Evolutionary conservation across 2,797 vertebrate genomes (phyloP).

Genomic region (Eulemur mongoz): DNA sequence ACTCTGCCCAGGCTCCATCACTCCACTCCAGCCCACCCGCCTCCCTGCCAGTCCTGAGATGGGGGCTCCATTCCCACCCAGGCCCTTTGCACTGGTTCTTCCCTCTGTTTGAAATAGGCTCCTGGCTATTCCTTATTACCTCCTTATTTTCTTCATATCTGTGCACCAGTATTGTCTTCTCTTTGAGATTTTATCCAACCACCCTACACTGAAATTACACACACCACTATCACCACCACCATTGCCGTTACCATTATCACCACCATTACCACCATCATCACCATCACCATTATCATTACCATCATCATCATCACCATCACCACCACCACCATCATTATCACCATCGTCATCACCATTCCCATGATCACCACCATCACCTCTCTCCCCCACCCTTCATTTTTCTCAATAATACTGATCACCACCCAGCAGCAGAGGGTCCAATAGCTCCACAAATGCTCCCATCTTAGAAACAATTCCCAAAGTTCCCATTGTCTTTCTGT

Average conservation of each 20-base stretch:
- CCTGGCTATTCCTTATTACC: neutral
- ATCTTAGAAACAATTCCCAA: neutral
- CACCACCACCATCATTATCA: accelerated
- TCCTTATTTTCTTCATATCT: neutral
- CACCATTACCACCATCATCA: neutral
- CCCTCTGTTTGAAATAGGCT: neutral
- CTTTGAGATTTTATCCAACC: neutral
- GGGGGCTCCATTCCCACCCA: neutral
- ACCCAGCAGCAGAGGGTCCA: neutral
- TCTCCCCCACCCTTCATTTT: neutral
- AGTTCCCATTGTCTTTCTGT: neutral
- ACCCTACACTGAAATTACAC: neutral
- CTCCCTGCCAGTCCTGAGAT: neutral
- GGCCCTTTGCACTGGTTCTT: neutral
- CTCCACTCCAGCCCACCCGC: neutral
- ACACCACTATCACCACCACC: neutral
- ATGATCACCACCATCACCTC: neutral
- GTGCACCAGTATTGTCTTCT: neutral
- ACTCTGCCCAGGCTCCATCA: neutral
- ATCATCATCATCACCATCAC: accelerated
- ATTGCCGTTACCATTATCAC: accelerated
- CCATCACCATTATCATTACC: accelerated
- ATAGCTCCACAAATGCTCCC: accelerated
- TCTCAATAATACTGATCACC: too few species aligned
- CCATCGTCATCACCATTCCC: accelerated